These are phyloP conservation scores for Latrodectus hesperus DNA, from an alignment of 2,888 invertebrate species.

Conservation along the genomic window DNA sequence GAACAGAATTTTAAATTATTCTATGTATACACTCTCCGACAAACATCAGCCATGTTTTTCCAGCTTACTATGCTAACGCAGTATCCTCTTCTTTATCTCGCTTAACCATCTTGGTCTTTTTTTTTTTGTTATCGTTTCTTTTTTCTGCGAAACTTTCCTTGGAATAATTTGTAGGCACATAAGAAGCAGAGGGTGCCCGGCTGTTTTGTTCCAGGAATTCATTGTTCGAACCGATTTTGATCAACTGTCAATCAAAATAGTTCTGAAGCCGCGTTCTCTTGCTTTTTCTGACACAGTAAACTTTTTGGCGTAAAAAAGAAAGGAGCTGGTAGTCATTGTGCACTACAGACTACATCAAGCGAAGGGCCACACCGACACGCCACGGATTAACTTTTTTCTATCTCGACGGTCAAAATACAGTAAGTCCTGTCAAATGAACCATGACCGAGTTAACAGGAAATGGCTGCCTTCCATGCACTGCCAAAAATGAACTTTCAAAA, in stretches of 20 bases:
- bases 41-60: not conserved
- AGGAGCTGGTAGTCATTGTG: not conserved
- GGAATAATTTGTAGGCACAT: not conserved
- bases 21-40: not conserved
- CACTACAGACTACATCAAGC: not conserved
- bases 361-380: conserved; percentile 36
- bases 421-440: conserved; percentile 5
- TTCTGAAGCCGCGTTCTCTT: not conserved
- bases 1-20: not conserved
- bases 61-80: not conserved
- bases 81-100: conserved; percentile 5
- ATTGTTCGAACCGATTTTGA: not conserved
- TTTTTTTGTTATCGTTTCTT: not conserved
- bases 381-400: conserved; percentile 55
- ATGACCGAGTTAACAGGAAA: conserved; percentile 5
- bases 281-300: not conserved
- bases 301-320: not conserved
- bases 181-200: not conserved
- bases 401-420: conserved; percentile 54
- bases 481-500: too few species aligned
- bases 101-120: not conserved
- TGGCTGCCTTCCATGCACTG: not conserved
- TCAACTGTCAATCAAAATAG: not conserved
- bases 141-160: not conserved
- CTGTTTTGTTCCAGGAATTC: not conserved